These are phyloP conservation scores for Paraplagusia blochii DNA, from an alignment of 2,113 vertebrate species.

Conservation along the genomic window DNA sequence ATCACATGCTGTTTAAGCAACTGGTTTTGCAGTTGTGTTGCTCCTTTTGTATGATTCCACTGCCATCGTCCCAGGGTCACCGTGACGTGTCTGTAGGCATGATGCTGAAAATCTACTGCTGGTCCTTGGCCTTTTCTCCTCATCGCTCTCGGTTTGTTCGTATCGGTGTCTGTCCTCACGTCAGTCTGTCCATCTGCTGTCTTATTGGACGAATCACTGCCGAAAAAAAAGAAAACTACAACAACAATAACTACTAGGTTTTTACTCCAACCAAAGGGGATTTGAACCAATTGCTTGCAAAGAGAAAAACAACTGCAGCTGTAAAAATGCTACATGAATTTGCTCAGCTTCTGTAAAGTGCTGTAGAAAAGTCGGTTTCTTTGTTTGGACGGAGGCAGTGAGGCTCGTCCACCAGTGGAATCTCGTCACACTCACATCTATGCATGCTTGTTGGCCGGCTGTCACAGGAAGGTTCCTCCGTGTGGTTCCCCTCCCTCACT, in stretches of 20 bases:
- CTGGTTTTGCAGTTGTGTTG: conserved; percentile 52
- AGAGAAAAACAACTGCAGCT: conserved; percentile 23
- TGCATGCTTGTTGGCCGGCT: conserved; percentile 74
- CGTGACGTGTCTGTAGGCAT: conserved; percentile 62
- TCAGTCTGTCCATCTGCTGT: conserved; percentile 49
- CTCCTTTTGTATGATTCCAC: conserved; percentile 68
- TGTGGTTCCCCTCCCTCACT: conserved; percentile 36
- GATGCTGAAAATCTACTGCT: conserved; percentile 61
- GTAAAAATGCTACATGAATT: conserved; percentile 43
- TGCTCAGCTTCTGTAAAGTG: neutral
- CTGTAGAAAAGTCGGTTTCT: conserved; percentile 48
- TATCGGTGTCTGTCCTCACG: conserved; percentile 59
- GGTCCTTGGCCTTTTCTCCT: conserved; percentile 54
- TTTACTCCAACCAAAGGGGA: conserved; percentile 53
- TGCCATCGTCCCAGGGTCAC: conserved; percentile 70
- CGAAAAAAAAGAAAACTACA: conserved; percentile 31
- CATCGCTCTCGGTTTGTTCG: conserved; percentile 48
- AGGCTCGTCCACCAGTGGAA: conserved; percentile 40
- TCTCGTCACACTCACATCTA: conserved; percentile 69
- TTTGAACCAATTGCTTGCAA: conserved; percentile 49
- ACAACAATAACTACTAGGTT: conserved; percentile 8
- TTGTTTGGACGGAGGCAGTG: conserved; percentile 47
- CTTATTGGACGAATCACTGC: conserved; percentile 71
- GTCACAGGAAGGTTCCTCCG: conserved; percentile 68
- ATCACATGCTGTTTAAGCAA: conserved; percentile 51